A percentile compares a stretch with the other conserved stretches of the same genome.
Conservation (phyloP, 2,113 vertebrate genomes). For the Nestor notabilis region DNA sequence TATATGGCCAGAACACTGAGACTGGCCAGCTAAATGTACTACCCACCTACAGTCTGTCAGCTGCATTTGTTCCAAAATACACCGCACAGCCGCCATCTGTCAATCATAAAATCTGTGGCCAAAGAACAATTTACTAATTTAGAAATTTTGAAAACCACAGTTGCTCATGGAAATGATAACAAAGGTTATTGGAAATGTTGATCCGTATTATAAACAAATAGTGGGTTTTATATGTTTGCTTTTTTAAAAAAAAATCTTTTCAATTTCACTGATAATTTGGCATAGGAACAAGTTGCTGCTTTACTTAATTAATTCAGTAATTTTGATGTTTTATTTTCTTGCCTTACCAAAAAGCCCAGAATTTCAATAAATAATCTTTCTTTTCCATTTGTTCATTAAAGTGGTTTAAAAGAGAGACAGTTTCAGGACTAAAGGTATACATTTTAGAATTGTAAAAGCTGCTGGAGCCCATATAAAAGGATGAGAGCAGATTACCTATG, state of each 20-base stretch:
- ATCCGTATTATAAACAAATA: neutral
- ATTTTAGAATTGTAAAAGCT: neutral
- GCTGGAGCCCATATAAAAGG: neutral
- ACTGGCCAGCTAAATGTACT: neutral
- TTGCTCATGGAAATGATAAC: neutral
- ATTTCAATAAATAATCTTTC: neutral
- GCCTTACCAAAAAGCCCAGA: neutral
- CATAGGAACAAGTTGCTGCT: neutral
- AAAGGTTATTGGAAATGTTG: neutral
- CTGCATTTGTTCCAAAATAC: slow-evolving; percentile 17
- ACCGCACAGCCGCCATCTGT: neutral
- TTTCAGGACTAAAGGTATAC: neutral
- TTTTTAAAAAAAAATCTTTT: neutral
- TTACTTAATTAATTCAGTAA: neutral
- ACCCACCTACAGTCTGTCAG: neutral
- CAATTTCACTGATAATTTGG: neutral
- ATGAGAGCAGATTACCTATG: neutral
- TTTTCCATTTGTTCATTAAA: neutral
- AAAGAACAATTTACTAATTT: neutral
- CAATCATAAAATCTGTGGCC: neutral
- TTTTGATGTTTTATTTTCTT: neutral
- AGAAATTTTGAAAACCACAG: neutral
- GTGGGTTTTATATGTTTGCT: neutral
- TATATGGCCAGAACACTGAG: neutral
- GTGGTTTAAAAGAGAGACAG: neutral